Base-by-base conservation (phyloP, 2,888 invertebrate genomes). In the Silvanus unidentatus region DNA sequence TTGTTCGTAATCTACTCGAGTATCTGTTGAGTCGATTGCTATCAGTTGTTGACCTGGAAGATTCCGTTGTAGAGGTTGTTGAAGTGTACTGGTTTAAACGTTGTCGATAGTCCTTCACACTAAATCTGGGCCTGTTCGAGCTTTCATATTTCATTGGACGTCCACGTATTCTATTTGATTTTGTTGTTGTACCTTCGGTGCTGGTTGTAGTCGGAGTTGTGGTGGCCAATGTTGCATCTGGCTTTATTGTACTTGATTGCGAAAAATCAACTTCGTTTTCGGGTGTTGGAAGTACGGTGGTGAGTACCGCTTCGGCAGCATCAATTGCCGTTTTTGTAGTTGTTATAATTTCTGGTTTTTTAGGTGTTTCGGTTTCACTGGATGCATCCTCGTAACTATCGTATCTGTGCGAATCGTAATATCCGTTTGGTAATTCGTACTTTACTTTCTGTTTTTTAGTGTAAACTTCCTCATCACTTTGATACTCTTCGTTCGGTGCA, bases 41-140 rank as follows among this genome's bases (percentile, higher is more conserved):
- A 13, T 58, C 58, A 2, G 52, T 42, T 10, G 46, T 38, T 27
- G 57, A 35, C 36, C 48, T 50, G 1, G 35, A 38, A 37, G 39
- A 39, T 42, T 58, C 52, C 6, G 65, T 54, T 32, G 67, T 68
- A 13, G 65, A 60, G 2, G 60, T 58, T 70, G 78, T 76, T 0
- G 79, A 77, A 1, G 77, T 76, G 44, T 66, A 64, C 47, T 69
- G 69, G 55, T 77, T 80, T 40, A 84, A 65, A 48, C 84, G 73
- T 54, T 77, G 84, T 60, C 81, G 80, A 64, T 86, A 86, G 52
- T 87, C 86, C 67, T 86, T 86, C 2, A 87, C 81, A 61, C 86
- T 88, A 65, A 87, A 87, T 52, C 82, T 74, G 1, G 86, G 86
- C 41, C 87, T 73, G 40, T 81, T 82, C 11, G 63, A 64, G 1